Conservation (phyloP, 2,113 vertebrate species). For the Sclerurus mexicanus region DNA sequence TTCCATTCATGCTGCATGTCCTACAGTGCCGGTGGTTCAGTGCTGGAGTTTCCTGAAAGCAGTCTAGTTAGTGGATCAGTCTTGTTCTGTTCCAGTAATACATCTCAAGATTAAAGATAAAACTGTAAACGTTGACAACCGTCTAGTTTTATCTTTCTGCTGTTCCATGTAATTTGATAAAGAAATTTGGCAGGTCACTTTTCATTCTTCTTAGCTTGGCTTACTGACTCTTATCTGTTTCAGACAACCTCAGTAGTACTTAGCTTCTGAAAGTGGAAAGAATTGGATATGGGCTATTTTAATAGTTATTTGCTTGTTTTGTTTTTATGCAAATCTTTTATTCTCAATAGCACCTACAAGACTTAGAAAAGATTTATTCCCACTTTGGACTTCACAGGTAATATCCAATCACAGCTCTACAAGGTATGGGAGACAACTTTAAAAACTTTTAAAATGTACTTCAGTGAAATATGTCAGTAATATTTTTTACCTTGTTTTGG, state of each 20-base stretch:
- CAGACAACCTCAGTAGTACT: neutral
- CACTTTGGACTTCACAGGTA: neutral
- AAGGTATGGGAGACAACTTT: neutral
- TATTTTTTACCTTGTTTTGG: neutral
- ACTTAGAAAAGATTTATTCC: neutral
- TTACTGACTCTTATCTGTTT: neutral
- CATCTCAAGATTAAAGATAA: neutral
- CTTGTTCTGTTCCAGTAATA: neutral
- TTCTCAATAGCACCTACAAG: neutral
- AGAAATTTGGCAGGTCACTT: neutral
- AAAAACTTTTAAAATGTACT: neutral
- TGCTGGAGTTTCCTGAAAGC: neutral
- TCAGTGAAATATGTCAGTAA: neutral
- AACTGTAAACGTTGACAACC: neutral
- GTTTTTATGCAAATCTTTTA: neutral
- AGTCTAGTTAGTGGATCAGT: neutral
- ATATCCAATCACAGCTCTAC: neutral
- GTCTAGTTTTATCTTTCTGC: neutral
- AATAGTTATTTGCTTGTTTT: neutral
- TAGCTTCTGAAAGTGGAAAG: neutral
- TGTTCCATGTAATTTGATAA: neutral
- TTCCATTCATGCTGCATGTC: neutral
- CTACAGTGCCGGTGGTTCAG: neutral
- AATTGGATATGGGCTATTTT: neutral
- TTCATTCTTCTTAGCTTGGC: neutral